Base-by-base conservation (phyloP, 2,113 vertebrate species). In the Myanophis thanlyinensis region DNA sequence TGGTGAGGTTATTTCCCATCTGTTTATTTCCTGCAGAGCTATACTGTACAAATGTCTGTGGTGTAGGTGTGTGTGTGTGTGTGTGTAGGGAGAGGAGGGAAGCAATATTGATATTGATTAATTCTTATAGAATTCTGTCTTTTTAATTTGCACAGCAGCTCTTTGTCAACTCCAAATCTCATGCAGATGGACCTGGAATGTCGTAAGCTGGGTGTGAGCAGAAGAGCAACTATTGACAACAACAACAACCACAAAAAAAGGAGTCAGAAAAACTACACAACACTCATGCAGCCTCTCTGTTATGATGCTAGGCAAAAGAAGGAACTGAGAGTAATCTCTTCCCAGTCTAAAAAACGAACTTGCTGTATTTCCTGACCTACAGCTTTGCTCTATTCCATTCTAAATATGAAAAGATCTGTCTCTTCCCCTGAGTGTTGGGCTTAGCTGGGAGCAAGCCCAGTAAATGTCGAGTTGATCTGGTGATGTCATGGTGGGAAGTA, bases 1-100 rank as follows among this genome's bases (percentile, higher is more conserved):
- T 84, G 56, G 92, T 86, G 49, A 92, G 47, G 92, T 85, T 95
- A 90, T n/a, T 92, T 91, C 94, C 94, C 95, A 94, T 95, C 93
- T 96, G 94, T 90, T 93, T 84, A 87, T 91, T 51, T 87, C 94
- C 93, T 90, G 93, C 48, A 73, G 93, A 93, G 93, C 91, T 87
- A 89, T 90, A 59, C 30, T 44, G 80, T 88, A 56, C 40, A 27
- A 35, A 1, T 46, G 49, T 85, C 23, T 20, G 49, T 87, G 4
- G 9, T 73, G 56, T 30, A 12, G 48, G 12, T 87, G 27, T 87
- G 47, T 47, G 6, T 67, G 46, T 22, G 67, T 87, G 5, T 13
- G 30, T 13, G 49, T 10, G 13, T 11, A 25, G 27, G 20, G 5
- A 40, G 30, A 56, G 40, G 4, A n/a, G 35, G 13, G 8, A 54